Evolutionary conservation across 2,113 vertebrate genomes (phyloP).

Genomic region (Spizaetus ornatus): DNA sequence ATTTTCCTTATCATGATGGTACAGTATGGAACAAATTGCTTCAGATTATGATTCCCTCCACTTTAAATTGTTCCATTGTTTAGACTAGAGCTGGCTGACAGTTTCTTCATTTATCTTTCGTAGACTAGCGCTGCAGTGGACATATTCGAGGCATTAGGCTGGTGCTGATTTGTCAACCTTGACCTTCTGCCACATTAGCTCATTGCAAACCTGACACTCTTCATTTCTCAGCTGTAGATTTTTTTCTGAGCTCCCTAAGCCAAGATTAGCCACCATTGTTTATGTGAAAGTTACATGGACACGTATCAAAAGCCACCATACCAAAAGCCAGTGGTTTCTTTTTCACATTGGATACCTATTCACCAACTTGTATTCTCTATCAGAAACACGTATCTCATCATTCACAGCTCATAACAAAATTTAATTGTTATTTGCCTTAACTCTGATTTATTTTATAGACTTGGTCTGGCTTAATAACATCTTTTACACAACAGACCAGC

Average conservation of each 20-base stretch:
- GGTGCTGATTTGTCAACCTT: slow-evolving; percentile 44
- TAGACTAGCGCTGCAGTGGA: neutral
- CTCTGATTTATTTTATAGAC: neutral
- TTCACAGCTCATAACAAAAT: neutral
- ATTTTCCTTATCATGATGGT: slow-evolving; percentile 30
- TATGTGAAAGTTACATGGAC: neutral
- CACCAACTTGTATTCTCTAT: neutral
- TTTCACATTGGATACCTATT: neutral
- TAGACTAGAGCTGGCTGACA: slow-evolving; percentile 29
- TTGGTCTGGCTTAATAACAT: neutral
- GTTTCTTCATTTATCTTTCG: slow-evolving; percentile 26
- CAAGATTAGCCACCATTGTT: neutral
- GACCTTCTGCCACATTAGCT: slow-evolving; percentile 50
- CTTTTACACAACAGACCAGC: neutral
- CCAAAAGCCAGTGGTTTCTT: neutral
- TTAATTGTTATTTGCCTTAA: neutral
- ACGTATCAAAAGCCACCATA: neutral
- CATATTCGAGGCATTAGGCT: neutral
- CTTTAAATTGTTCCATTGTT: slow-evolving; percentile 50
- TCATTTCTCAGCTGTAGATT: slow-evolving; percentile 26
- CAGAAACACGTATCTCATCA: neutral
- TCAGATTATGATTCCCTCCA: slow-evolving; percentile 33
- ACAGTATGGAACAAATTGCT: slow-evolving; percentile 43
- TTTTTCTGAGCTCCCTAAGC: neutral
- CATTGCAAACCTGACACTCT: slow-evolving; percentile 45